Conservation (phyloP, 2,113 vertebrate genomes). For the Gnathonemus echidnorhynchus region DNA sequence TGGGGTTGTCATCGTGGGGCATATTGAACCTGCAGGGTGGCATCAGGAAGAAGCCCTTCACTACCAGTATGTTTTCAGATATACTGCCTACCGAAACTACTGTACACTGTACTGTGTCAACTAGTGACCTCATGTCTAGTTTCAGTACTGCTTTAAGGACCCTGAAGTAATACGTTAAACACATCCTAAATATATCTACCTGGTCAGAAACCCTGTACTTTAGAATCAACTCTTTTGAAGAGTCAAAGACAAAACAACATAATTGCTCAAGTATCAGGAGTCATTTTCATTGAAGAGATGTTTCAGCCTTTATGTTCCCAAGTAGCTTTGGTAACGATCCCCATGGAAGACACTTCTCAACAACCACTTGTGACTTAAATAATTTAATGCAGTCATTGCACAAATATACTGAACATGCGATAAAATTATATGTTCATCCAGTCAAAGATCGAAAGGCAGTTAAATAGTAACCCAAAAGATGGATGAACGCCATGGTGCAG, state of each 20-base stretch:
- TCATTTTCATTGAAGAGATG: neutral
- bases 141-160: neutral
- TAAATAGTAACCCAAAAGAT: neutral
- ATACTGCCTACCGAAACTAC: neutral
- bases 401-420: neutral
- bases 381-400: neutral
- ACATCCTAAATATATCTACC: neutral
- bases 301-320: neutral
- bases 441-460: neutral
- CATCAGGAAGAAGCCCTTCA: neutral
- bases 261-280: neutral
- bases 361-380: neutral
- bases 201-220: neutral
- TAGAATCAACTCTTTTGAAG: neutral
- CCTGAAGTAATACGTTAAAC: neutral
- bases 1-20: conserved; percentile 91
- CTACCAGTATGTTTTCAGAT: neutral
- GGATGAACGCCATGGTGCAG: neutral
- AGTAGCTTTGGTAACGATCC: neutral
- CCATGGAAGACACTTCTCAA: neutral
- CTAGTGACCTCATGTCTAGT: too few species aligned
- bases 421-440: neutral
- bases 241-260: neutral
- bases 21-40: conserved; percentile 79
- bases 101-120: neutral